Evolutionary conservation across 2,888 invertebrate genomes (phyloP), one percentile per base, ranked within the genome.

Genomic region (Chaetogeoica ovagalla): DNA sequence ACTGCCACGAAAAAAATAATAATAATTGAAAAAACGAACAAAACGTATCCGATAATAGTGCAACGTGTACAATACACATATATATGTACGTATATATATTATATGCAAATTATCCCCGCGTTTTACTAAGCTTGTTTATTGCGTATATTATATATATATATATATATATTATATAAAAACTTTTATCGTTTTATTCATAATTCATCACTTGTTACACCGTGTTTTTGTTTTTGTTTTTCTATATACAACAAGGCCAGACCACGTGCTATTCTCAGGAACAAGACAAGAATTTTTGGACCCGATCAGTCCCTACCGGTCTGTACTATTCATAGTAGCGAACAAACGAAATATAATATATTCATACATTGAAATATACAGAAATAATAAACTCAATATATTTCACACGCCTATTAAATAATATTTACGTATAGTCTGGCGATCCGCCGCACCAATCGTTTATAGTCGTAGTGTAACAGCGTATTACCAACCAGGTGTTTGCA

Each of bases 231-330:
- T 74, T 63, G 68, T 77, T 62, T 74, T 65, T 65, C 65, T 74
- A 74, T 70, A 60, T 30, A 30, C 30, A 30, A 30, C 68, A 77
- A 77, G 77, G 77, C 77, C 77, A 77, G 77, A 77, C 77, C 77
- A 77, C 77, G 37, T 68, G 77, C 77, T 77, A 77, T 77, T 37
- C 69, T 62, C 77, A 68, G 69, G 77, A 69, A 77, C 77, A 77
- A 69, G 77, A 77, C 77, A 77, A 77, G 69, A 37, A 77, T 69
- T 77, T 77, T 69, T 77, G 77, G 77, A 77, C 77, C 62, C 77
- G 69, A 77, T 77, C 77, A 70, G 77, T 77, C 77, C 77, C 77
- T 62, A 77, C 77, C 69, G 77, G 77, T 77, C 77, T 77, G 77
- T 77, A 77, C 77, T 77, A 9, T 11, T 43, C 1, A 13, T 48